Evolutionary conservation across 2,888 invertebrate species (phyloP).

Genomic region (Isotomurus palustris): DNA sequence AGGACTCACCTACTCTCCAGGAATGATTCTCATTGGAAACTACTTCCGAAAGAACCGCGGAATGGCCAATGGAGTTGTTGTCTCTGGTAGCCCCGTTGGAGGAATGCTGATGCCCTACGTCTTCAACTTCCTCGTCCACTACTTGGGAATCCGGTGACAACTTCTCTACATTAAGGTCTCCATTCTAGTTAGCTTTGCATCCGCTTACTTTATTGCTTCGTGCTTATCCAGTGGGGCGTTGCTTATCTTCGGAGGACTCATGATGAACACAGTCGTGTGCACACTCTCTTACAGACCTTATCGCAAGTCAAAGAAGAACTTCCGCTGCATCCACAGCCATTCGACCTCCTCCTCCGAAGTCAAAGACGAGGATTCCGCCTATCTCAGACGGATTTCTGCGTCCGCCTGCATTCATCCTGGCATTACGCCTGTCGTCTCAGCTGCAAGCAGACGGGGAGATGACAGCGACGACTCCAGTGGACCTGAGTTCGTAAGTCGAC

Average conservation of each 20-base stretch:
- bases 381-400: neutral
- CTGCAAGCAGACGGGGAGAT: neutral
- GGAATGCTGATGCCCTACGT: slow-evolving; percentile 31
- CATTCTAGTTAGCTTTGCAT: neutral
- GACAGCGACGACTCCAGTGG: slow-evolving; percentile 13
- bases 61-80: slow-evolving; percentile 29
- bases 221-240: slow-evolving; percentile 23
- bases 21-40: slow-evolving; percentile 25
- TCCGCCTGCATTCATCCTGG: neutral
- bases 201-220: neutral
- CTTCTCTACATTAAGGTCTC: neutral
- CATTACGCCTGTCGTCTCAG: neutral
- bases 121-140: slow-evolving; percentile 5
- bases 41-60: slow-evolving; percentile 24
- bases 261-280: slow-evolving; percentile 24
- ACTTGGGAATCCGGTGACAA: slow-evolving; percentile 4
- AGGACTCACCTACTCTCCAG: slow-evolving; percentile 27
- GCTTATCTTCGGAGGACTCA: slow-evolving; percentile 22
- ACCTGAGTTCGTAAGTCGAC: slow-evolving; percentile 7
- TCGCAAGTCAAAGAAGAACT: neutral
- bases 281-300: slow-evolving; percentile 13
- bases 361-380: neutral
- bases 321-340: too few species aligned
- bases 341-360: too few species aligned
- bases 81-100: slow-evolving; percentile 31